These are phyloP conservation scores for Bucco capensis DNA, from an alignment of 2,113 vertebrate genomes.

Conservation along the genomic window DNA sequence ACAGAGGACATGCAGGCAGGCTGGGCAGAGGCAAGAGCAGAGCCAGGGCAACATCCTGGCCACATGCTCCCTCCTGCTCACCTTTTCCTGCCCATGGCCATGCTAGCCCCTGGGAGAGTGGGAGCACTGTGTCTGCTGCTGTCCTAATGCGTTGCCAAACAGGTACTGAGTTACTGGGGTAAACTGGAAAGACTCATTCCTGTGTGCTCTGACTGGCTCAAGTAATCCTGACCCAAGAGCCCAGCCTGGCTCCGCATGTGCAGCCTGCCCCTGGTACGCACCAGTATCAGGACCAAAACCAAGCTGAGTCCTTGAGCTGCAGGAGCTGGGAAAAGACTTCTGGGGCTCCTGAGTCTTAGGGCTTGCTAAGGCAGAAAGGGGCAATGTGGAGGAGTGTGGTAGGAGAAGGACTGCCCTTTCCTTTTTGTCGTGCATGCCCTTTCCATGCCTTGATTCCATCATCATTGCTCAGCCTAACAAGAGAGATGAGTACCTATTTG, in stretches of 20 bases:
- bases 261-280: neutral
- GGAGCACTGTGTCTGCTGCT: fast-evolving
- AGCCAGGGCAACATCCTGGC: neutral
- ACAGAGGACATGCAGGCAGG: fast-evolving
- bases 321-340: neutral
- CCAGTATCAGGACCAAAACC: fast-evolving
- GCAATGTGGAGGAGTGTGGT: neutral
- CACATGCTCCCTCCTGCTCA: fast-evolving
- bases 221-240: neutral
- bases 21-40: neutral
- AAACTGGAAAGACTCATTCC: neutral
- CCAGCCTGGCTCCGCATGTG: fast-evolving
- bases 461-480: slow-evolving; percentile 53
- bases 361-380: neutral
- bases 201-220: neutral
- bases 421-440: slow-evolving; percentile 13
- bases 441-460: slow-evolving; percentile 3
- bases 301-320: neutral
- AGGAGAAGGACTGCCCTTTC: slow-evolving; percentile 18
- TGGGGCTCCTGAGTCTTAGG: neutral
- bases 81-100: neutral
- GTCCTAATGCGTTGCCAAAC: fast-evolving
- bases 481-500: neutral
- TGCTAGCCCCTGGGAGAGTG: fast-evolving
- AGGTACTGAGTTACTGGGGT: neutral